phyloP scores from a whole-genome alignment of 1,140 invertebrate genomes.

The Psilanteris sp. region DNA sequence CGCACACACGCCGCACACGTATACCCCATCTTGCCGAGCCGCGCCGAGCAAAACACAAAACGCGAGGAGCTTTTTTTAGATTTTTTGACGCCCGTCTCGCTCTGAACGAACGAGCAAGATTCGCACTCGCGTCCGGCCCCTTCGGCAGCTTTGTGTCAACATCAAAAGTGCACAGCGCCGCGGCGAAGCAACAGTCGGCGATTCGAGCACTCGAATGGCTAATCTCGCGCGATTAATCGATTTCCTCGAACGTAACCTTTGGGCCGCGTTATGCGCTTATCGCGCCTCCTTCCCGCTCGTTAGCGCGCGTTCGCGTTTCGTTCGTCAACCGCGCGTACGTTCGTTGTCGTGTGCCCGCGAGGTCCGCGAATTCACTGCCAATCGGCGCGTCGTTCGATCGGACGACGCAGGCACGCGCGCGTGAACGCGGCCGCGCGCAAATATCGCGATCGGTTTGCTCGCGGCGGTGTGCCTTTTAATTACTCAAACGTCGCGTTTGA shows the following conservation, averaged over 20 bases:
- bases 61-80: conserved; percentile 46
- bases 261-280: conserved; percentile 37
- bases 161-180: conserved; percentile 37
- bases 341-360: too few species aligned
- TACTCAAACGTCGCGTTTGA: too few species aligned
- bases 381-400: too few species aligned
- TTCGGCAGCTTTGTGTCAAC: conserved; percentile 30
- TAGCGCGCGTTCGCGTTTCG: too few species aligned
- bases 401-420: too few species aligned
- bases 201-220: conserved; percentile 45
- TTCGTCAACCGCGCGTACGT: too few species aligned
- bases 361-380: too few species aligned
- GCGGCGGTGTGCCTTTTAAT: too few species aligned
- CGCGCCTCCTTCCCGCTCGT: too few species aligned
- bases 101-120: conserved; percentile 9
- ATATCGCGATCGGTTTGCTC: too few species aligned
- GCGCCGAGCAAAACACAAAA: conserved; percentile 31
- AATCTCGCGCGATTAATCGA: conserved; percentile 57
- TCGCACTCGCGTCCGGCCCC: conserved; percentile 1
- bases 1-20: conserved; percentile 18
- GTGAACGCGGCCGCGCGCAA: too few species aligned
- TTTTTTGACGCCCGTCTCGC: conserved; percentile 38
- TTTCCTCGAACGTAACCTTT: conserved; percentile 52
- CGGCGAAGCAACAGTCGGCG: conserved; percentile 54
- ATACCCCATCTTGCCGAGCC: conserved; percentile 15